These are phyloP conservation scores for Dione vanillae DNA, from an alignment of 2,888 invertebrate genomes.

Conservation along the genomic window DNA sequence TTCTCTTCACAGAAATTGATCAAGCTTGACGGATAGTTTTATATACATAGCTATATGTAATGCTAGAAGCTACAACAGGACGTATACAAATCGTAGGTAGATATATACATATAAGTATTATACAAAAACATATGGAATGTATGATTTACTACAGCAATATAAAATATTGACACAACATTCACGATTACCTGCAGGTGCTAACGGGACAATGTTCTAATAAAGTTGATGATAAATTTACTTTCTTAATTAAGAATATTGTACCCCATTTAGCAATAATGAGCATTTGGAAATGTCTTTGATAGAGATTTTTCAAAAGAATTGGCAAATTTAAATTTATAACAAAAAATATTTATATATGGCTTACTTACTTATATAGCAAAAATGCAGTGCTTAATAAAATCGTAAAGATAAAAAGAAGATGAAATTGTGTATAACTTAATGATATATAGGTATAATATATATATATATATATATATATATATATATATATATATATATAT, in stretches of 20 bases:
- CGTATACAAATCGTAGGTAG: neutral
- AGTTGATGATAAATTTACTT: conserved; percentile 4
- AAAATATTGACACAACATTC: conserved; percentile 8
- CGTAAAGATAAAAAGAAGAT: too few species aligned
- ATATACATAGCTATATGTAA: neutral
- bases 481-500: too few species aligned
- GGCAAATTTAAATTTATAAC: neutral
- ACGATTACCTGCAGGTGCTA: conserved; percentile 16
- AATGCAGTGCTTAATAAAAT: neutral
- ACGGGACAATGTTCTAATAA: conserved; percentile 13
- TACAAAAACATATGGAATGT: neutral
- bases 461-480: too few species aligned
- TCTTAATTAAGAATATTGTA: conserved; percentile 13
- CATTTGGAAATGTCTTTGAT: neutral
- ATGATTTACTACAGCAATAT: conserved; percentile 6
- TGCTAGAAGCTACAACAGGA: neutral
- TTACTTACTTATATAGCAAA: neutral
- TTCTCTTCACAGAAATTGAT: conserved; percentile 39
- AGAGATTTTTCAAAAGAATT: neutral
- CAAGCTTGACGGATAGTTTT: conserved; percentile 27
- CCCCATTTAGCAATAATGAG: neutral
- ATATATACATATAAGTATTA: neutral
- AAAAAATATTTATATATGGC: neutral
- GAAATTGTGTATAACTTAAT: too few species aligned
- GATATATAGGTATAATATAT: too few species aligned